Evolutionary conservation across 1,140 invertebrate species (phyloP), one percentile per base, ranked within the genome.

Genomic region (Amphibalanus amphitrite): DNA sequence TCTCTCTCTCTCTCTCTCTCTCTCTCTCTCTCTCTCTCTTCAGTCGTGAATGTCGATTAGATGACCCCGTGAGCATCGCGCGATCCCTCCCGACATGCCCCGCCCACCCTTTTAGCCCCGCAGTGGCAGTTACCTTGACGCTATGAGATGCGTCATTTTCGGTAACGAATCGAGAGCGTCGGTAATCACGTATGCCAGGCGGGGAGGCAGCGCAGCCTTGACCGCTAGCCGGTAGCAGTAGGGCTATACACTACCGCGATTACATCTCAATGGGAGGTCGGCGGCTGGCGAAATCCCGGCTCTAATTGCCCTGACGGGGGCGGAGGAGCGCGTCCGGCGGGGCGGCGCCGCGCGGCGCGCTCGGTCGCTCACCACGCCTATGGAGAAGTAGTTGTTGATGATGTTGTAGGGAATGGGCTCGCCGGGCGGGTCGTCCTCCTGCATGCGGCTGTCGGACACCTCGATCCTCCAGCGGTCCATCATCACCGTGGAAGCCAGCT

Each of bases 361-460:
- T 15, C 33, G 33, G 33, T 38, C 33, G 33, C 88, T 88, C 79
- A 91, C 91, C 76, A 97, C 95, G 67, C 95, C 95, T 75, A 97
- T 89, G 28, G 93, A 95, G 82, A 97, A 97, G 80, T 97, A 97
- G 81, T 97, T 97, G 81, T 97, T 97, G 79, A 97, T 95, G 74
- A 97, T 97, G 77, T 93, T 96, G 81, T 95, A 95, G 0, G 95
- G 95, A 75, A 96, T 93, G 0, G 87, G 85, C 75, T 90, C 88
- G 3, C 85, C 84, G 71, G 81, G 82, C 40, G 82, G 81, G 47
- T 84, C 80, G 40, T 77, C 78, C 33, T 81, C 81, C n/a, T 79
- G 81, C n/a, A 79, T 78, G 29, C 81, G 81, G 13, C 78, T 77
- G 79, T 88, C 90, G 70, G 84, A 86, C 26, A 97, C 88, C 76